A percentile compares a stretch with the other conserved stretches of the same genome.
phyloP scores from a whole-genome alignment of 2,888 invertebrate species.

The Melinaea menophilus region DNA sequence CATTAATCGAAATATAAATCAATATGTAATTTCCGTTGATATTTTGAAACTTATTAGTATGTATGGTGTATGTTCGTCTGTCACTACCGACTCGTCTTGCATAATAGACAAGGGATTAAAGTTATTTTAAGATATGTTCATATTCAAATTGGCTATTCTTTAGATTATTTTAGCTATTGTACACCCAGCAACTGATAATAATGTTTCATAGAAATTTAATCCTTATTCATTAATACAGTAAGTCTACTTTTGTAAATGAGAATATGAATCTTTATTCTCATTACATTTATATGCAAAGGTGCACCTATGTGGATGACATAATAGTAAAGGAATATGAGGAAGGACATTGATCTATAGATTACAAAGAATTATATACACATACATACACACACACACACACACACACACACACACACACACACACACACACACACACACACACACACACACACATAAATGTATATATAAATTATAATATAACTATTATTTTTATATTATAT shows the following conservation, averaged over 20 bases:
- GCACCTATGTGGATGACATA: slow-evolving; percentile 29
- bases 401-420: no score
- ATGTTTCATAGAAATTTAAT: slow-evolving; percentile 1
- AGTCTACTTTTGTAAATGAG: neutral
- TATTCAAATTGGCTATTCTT: slow-evolving; percentile 22
- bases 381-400: no score
- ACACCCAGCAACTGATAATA: neutral
- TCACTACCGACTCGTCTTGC: slow-evolving; percentile 40
- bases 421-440: no score
- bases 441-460: no score
- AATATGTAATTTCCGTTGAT: slow-evolving; percentile 50
- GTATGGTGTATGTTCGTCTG: slow-evolving; percentile 41
- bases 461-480: no score
- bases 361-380: no score
- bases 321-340: slow-evolving; percentile 21
- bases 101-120: slow-evolving; percentile 43
- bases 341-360: slow-evolving; percentile 11
- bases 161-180: neutral
- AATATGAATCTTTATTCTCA: slow-evolving; percentile 24
- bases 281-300: slow-evolving; percentile 30
- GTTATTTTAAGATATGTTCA: slow-evolving; percentile 35
- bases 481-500: no score
- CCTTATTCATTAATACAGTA: neutral
- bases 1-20: neutral
- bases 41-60: slow-evolving; percentile 36